phyloP scores from a whole-genome alignment of 1,140 invertebrate species.

The Pollicipes pollicipes region DNA sequence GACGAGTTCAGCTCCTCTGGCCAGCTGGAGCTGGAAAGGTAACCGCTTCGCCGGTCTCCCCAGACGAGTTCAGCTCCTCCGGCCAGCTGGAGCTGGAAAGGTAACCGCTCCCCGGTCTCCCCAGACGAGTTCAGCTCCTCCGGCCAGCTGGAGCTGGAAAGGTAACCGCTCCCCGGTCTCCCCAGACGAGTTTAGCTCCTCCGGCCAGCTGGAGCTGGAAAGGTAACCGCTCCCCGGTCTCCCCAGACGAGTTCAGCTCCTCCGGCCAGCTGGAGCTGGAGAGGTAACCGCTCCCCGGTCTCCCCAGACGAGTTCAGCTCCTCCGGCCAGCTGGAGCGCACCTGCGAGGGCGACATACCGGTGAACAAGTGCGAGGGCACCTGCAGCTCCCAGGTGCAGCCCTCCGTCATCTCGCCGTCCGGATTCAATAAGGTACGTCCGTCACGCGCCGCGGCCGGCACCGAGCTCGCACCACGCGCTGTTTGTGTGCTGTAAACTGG shows the following conservation, averaged over 20 bases:
- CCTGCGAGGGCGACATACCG: slow-evolving; percentile 62
- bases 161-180: no score
- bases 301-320: slow-evolving; percentile 72
- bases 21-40: slow-evolving; percentile 44
- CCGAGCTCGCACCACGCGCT: no score
- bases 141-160: slow-evolving; percentile 49
- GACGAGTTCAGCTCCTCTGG: slow-evolving; percentile 74
- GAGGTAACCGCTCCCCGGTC: no score
- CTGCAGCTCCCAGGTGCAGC: slow-evolving; percentile 74
- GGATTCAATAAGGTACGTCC: slow-evolving; percentile 71
- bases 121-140: slow-evolving; percentile 70
- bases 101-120: no score
- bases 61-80: no score
- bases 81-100: no score
- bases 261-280: slow-evolving; percentile 49
- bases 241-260: slow-evolving; percentile 71
- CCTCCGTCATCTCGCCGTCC: slow-evolving; percentile 63
- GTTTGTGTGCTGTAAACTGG: no score
- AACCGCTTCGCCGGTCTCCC: no score
- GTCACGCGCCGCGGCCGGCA: no score
- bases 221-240: no score
- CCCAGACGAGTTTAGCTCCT: slow-evolving; percentile 69
- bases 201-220: slow-evolving; percentile 51
- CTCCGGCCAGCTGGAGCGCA: slow-evolving; percentile 51
- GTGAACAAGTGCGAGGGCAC: slow-evolving; percentile 72